phyloP scores from a whole-genome alignment of 2,888 invertebrate species.

The Coelinius sp. region DNA sequence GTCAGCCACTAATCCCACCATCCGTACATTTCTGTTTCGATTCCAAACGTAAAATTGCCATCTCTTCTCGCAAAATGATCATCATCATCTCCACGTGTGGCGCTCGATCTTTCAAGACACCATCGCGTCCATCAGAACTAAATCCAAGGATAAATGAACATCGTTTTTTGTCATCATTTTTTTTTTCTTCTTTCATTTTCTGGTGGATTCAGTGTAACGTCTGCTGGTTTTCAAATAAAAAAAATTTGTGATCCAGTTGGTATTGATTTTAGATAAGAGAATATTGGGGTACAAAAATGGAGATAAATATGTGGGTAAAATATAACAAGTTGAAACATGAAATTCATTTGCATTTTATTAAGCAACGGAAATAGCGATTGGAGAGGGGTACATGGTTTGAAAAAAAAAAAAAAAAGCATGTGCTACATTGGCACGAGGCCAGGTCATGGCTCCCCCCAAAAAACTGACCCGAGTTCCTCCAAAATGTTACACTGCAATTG shows the following conservation, averaged over 20 bases:
- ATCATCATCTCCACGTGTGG: slow-evolving; percentile 1
- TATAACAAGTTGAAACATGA: slow-evolving; percentile 22
- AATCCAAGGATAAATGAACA: neutral
- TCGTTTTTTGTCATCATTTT: neutral
- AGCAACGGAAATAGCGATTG: slow-evolving; percentile 25
- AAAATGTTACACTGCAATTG: slow-evolving; percentile 16
- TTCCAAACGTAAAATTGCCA: neutral
- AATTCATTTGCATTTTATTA: slow-evolving; percentile 37
- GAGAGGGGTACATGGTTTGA: neutral
- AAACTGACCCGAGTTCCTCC: slow-evolving; percentile 21
- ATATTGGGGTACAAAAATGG: neutral
- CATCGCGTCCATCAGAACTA: neutral
- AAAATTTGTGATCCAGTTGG: neutral
- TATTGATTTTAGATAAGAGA: slow-evolving; percentile 8
- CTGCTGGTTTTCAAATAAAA: neutral
- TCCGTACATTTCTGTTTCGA: neutral
- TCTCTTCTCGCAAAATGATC: neutral
- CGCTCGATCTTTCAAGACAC: neutral
- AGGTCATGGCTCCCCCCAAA: slow-evolving; percentile 24
- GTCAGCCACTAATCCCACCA: neutral
- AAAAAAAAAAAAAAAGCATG: neutral
- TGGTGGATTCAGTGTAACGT: neutral
- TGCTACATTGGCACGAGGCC: slow-evolving; percentile 24
- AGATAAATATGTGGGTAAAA: slow-evolving; percentile 5
- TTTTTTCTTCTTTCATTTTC: neutral